phyloP scores from a whole-genome alignment of 2,888 invertebrate species.

The Noctua janthina region DNA sequence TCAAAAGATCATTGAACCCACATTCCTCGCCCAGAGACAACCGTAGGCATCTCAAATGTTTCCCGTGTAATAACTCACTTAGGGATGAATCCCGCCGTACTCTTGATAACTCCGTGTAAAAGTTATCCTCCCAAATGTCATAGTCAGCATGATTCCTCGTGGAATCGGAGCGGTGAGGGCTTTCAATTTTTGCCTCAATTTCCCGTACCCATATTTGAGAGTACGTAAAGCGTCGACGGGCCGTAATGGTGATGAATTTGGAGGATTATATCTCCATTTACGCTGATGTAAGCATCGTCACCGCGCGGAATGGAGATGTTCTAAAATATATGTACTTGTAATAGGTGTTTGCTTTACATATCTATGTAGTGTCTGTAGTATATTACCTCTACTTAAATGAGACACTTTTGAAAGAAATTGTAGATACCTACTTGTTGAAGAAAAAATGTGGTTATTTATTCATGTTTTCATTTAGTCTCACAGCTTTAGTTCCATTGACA shows the following conservation, averaged over 20 bases:
- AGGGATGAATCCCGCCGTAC: conserved; percentile 35
- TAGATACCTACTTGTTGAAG: neutral
- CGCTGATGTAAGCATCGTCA: conserved; percentile 48
- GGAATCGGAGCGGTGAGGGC: conserved; percentile 64
- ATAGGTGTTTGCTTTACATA: conserved; percentile 27
- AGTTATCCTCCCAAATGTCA: conserved; percentile 67
- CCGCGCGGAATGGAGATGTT: conserved; percentile 29
- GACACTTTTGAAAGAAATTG: neutral
- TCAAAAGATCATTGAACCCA: conserved; percentile 57
- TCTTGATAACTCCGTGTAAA: conserved; percentile 65
- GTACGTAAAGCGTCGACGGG: conserved; percentile 66
- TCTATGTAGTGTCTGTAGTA: neutral
- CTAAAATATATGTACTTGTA: conserved; percentile 21
- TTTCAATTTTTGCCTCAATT: conserved; percentile 70
- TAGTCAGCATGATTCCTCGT: conserved; percentile 70
- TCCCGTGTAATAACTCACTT: conserved; percentile 59
- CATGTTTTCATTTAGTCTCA: neutral
- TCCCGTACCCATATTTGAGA: conserved; percentile 51
- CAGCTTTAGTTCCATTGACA: neutral
- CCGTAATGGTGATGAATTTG: conserved; percentile 68
- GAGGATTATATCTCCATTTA: conserved; percentile 65
- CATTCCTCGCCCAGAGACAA: conserved; percentile 32
- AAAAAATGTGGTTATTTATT: neutral
- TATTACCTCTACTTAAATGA: neutral
- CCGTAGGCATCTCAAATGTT: conserved; percentile 44